phyloP scores from a whole-genome alignment of 2,888 invertebrate genomes.

The Callosobruchus maculatus region DNA sequence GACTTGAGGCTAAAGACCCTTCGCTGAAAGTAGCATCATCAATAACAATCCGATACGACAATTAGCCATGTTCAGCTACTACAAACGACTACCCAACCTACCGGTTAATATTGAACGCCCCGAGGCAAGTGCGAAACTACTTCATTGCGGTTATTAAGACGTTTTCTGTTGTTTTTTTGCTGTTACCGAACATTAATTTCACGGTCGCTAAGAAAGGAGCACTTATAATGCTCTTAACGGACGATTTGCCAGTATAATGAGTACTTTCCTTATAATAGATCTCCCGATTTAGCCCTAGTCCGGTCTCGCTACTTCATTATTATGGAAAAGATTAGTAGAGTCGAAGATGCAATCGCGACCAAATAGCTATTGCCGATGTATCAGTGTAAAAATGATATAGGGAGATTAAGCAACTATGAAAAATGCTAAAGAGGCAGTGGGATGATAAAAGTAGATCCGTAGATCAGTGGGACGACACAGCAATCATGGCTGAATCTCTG shows the following conservation, averaged over 20 bases:
- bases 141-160: background rate
- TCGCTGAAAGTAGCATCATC: background rate
- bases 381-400: too few species aligned
- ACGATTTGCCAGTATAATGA: background rate
- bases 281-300: background rate
- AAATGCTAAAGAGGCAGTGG: too few species aligned
- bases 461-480: too few species aligned
- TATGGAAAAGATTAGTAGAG: background rate
- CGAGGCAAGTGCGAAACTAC: background rate
- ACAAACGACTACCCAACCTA: background rate
- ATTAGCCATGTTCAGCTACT: background rate
- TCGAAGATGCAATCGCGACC: background rate
- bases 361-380: background rate
- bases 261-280: background rate
- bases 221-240: background rate
- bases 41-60: background rate
- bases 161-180: background rate
- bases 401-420: too few species aligned
- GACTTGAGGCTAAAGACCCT: too few species aligned
- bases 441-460: too few species aligned
- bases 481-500: too few species aligned
- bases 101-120: background rate
- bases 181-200: background rate
- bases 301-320: background rate
- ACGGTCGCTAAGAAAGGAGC: background rate